Base-by-base conservation (phyloP, 1,140 invertebrate species). In the Drosophila tani region DNA sequence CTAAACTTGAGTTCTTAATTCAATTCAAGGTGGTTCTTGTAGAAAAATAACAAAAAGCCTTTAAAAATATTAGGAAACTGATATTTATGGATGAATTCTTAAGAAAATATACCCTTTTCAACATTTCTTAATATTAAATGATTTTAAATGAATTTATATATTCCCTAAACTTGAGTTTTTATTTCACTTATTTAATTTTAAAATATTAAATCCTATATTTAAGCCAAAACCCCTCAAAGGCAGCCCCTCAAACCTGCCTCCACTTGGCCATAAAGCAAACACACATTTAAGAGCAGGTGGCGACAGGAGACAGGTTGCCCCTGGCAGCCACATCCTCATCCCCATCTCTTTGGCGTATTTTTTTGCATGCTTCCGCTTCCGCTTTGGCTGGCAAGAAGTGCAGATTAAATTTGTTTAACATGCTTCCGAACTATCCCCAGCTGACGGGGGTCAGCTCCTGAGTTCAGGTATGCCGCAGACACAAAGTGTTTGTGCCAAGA, bases 341-440 rank as follows among this genome's bases (percentile, higher is more conserved):
- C 68, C 5, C 38, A 47, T 41, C 45, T 65, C 59, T 78, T 45
- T 43, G 19, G 12, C 19, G 27, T 17, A 14, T 43, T 32, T 66
- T 50, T 41, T 40, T 65, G 66, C 59, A 59, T 46, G 67, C 63
- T 64, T 63, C 49, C 67, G 65, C 65, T 80, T 77, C 78, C 38
- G 64, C 64, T 50, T 56, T 51, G 55, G 73, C 77, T 71, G 85
- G 65, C 71, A 81, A 90, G 85, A 90, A 90, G 85, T 85, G 85
- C 79, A 90, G 85, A 90, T 90, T 90, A 90, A 90, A 90, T 90
- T 90, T 90, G 85, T 80, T 90, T 82, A 90, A 90, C 85, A 91
- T 90, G 85, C 86, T 85, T 88, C 78, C 67, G 69, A 56, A 69
- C 57, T 59, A 65, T 82, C 41, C 47, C 63, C 77, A 53, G 66